Evolutionary conservation across 2,797 vertebrate species (phyloP).

Genomic region (Tadarida brasiliensis): DNA sequence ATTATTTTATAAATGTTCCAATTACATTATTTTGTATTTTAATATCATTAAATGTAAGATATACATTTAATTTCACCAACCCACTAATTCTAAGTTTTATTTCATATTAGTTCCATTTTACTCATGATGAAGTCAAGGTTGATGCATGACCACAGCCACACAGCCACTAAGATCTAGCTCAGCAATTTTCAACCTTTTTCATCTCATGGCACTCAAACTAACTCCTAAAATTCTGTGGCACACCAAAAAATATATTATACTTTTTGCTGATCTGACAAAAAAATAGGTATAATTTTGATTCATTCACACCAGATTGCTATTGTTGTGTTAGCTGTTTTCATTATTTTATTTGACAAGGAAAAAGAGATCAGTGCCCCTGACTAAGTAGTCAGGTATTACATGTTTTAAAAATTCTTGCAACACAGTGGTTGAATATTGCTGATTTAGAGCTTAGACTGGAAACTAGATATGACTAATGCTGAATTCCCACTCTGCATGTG

Average conservation of each 20-base stretch:
- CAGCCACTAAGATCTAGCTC: not conserved
- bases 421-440: not conserved
- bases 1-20: conserved; percentile 18
- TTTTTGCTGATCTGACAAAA: not conserved
- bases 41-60: not conserved
- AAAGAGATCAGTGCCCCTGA: not conserved
- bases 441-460: not conserved
- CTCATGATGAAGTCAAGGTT: not conserved
- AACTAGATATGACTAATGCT: not conserved
- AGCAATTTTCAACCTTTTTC: not conserved
- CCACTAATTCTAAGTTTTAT: not conserved
- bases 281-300: not conserved
- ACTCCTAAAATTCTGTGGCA: not conserved
- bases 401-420: not conserved
- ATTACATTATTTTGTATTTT: not conserved
- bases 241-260: not conserved
- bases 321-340: too few species aligned
- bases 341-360: not conserved
- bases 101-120: not conserved
- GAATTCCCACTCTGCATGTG: not conserved
- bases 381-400: not conserved
- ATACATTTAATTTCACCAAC: not conserved
- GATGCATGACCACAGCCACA: not conserved
- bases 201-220: not conserved
- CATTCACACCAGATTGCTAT: not conserved